These are phyloP conservation scores for Labeo calbasu DNA, from an alignment of 2,797 vertebrate species.

Conservation along the genomic window DNA sequence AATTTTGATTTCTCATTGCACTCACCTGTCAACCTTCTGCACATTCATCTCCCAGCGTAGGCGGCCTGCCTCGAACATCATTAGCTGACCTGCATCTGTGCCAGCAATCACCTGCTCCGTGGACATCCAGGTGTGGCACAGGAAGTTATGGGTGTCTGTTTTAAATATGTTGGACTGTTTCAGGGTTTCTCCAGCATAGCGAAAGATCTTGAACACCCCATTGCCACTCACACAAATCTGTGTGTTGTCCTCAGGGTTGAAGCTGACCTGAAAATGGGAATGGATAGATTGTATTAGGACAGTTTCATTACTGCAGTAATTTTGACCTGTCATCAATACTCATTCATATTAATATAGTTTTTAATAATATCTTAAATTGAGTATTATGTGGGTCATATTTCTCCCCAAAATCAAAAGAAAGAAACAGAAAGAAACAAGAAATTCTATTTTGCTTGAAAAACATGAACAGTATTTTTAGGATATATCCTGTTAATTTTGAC, in stretches of 20 bases:
- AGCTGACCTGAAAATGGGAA: constrained; percentile 83
- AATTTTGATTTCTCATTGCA: neutral
- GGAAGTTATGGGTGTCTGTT: constrained; percentile 81
- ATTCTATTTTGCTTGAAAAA: neutral
- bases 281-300: neutral
- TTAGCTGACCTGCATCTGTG: constrained; percentile 85
- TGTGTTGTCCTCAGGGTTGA: constrained; percentile 87
- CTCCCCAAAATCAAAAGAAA: neutral
- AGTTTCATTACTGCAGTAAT: neutral
- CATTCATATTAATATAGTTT: neutral
- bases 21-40: constrained; percentile 68
- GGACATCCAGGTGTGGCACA: constrained; percentile 88
- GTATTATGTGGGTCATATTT: neutral
- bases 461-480: neutral
- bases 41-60: constrained; percentile 80
- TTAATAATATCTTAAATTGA: neutral
- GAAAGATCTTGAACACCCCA: constrained; percentile 87
- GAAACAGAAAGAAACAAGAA: neutral
- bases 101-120: constrained; percentile 83
- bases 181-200: constrained; percentile 83
- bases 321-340: neutral
- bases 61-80: constrained; percentile 86
- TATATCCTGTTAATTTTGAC: neutral
- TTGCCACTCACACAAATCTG: constrained; percentile 88
- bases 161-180: constrained; percentile 85